These are phyloP conservation scores for Plectropomus leopardus DNA, from an alignment of 2,113 vertebrate species.

Conservation along the genomic window DNA sequence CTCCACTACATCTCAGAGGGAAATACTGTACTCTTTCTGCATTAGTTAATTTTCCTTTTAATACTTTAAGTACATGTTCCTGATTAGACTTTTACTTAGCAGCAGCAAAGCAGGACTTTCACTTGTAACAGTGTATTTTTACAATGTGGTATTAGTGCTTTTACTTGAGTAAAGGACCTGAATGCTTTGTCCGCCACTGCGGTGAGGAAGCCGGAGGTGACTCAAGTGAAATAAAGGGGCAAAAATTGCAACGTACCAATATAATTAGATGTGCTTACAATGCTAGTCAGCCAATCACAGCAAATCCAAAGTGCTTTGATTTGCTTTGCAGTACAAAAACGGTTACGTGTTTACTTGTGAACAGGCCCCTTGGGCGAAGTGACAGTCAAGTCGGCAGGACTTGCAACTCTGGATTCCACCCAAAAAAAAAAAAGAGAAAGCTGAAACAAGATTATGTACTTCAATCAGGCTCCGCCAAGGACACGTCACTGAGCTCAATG, in stretches of 20 bases:
- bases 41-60: too few species aligned
- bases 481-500: constrained; percentile 63
- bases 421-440: constrained; percentile 9
- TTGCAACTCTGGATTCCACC: constrained; percentile 28
- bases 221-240: constrained; percentile 11
- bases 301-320: neutral
- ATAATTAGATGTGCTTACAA: constrained; percentile 44
- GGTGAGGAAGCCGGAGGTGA: constrained; percentile 10
- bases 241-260: constrained; percentile 1
- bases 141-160: too few species aligned
- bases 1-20: too few species aligned
- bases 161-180: too few species aligned
- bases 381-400: constrained; percentile 36
- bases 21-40: too few species aligned
- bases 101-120: too few species aligned
- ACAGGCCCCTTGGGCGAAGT: constrained; percentile 7
- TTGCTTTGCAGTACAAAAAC: constrained; percentile 31
- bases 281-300: constrained; percentile 26
- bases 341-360: neutral
- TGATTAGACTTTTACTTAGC: too few species aligned
- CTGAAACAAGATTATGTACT: constrained; percentile 73
- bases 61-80: too few species aligned
- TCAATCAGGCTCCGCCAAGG: constrained; percentile 70
- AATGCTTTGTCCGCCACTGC: too few species aligned
- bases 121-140: too few species aligned